Base-by-base conservation (phyloP, 2,888 invertebrate species). In the Drosophila merina region DNA sequence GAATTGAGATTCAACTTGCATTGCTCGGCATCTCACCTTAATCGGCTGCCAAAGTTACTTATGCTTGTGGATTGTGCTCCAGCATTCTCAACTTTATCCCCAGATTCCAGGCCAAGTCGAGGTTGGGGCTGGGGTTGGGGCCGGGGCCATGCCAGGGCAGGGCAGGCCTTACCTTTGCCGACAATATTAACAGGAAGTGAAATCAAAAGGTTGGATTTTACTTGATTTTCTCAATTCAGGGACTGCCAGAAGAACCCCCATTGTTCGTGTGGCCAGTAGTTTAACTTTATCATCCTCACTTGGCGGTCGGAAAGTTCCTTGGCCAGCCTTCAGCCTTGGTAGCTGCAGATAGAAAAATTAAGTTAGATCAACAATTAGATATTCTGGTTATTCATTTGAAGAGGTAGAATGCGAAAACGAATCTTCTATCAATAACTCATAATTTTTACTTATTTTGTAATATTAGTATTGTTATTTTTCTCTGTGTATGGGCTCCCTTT, bases 151-250 rank as follows among this genome's bases (percentile, higher is more conserved):
- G 47, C 12, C 30, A 28, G 1, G 3, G 9, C 10, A 12, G 3
- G 0, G 8, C 45, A 40, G 60, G 48, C 28, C 51, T 36, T 38
- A 26, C 38, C 57, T 64, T 58, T 47, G 64, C 68, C 72, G 72
- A 73, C 76, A 86, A 84, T 86, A 85, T 86, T 85, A 86, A 84
- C 86, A 86, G 85, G 85, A 85, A 86, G 84, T 86, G 79, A 85
- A 85, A 85, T 85, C 86, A 85, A 85, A 85, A 85, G 85, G 85
- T 79, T 86, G 84, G 72, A 79, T 82, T 74, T 83, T 81, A 79
- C 79, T 85, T 80, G 85, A 85, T 86, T 85, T 86, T 84, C 76
- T 71, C 78, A 79, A 84, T 86, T 81, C 77, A 60, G 62, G 74
- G 68, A 40, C 63, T 36, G 55, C 55, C 57, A 40, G 36, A 40